A percentile compares a stretch with the other conserved stretches of the same genome.
These are phyloP conservation scores for Merodon equestris DNA, from an alignment of 2,888 invertebrate species.

Conservation along the genomic window DNA sequence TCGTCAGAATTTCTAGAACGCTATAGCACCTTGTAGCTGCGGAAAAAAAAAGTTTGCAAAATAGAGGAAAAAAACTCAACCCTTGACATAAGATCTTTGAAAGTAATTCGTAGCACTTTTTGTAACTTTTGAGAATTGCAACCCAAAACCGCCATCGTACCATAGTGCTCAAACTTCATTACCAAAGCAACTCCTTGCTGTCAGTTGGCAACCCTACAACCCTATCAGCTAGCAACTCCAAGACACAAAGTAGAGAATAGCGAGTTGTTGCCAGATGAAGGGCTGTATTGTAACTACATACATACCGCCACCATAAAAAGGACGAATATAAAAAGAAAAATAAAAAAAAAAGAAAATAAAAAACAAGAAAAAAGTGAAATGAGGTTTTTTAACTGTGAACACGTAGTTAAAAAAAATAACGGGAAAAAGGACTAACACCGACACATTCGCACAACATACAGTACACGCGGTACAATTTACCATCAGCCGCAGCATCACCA, in stretches of 20 bases:
- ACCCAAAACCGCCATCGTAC: not conserved
- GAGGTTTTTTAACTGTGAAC: constrained; percentile 75
- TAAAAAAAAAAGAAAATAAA: constrained; percentile 57
- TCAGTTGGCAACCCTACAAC: constrained; percentile 44
- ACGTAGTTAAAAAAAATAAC: constrained; percentile 74
- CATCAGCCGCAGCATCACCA: constrained; percentile 15
- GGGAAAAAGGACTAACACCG: constrained; percentile 68
- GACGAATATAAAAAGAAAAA: constrained; percentile 59
- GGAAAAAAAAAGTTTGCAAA: no score
- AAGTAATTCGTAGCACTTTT: no score
- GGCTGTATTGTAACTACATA: constrained; percentile 66
- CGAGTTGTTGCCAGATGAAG: constrained; percentile 66
- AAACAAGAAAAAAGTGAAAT: constrained; percentile 72
- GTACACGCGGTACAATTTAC: no score
- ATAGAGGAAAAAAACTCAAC: no score
- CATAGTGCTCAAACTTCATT: not conserved
- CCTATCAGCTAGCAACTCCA: constrained; percentile 48
- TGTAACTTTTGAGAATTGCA: no score
- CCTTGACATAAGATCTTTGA: no score
- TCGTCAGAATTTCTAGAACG: no score
- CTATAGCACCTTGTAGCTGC: no score
- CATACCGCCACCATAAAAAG: constrained; percentile 61
- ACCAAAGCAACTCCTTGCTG: not conserved
- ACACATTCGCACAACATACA: constrained; percentile 35
- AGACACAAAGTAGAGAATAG: constrained; percentile 67